These are phyloP conservation scores for Cheilinus undulatus DNA, from an alignment of 2,113 vertebrate genomes.

Conservation along the genomic window DNA sequence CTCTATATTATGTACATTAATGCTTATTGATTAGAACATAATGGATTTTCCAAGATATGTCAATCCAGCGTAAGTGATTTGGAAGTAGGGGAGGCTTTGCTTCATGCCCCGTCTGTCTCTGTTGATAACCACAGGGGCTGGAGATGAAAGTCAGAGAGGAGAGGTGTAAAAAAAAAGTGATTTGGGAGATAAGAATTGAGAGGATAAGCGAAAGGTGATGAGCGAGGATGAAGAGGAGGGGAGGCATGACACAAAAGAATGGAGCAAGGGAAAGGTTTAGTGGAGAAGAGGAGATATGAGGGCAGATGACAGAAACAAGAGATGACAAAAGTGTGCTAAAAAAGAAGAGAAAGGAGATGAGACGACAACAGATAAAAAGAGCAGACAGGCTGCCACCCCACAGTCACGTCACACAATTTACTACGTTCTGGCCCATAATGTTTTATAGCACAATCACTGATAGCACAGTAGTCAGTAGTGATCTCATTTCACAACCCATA, in stretches of 20 bases:
- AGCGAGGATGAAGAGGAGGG: conserved; percentile 34
- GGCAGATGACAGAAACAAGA: conserved; percentile 37
- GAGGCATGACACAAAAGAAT: conserved; percentile 12
- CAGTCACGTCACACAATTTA: conserved; percentile 75
- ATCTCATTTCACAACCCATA: conserved; percentile 85
- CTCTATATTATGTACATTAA: conserved; percentile 41
- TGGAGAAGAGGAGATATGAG: conserved; percentile 21
- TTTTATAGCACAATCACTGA: conserved; percentile 79
- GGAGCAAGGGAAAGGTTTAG: conserved; percentile 14
- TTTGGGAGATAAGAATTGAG: conserved; percentile 66
- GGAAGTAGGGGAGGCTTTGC: conserved; percentile 38
- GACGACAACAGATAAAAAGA: conserved; percentile 61
- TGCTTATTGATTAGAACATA: conserved; percentile 52
- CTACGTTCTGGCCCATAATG: conserved; percentile 80
- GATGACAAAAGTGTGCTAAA: conserved; percentile 34
- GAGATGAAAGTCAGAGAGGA: conserved; percentile 57
- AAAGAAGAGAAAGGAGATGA: conserved; percentile 54
- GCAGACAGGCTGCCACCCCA: conserved; percentile 69
- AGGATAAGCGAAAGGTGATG: conserved; percentile 52
- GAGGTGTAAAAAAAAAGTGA: conserved; percentile 51
- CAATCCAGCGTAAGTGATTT: conserved; percentile 47
- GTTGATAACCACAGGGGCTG: conserved; percentile 62
- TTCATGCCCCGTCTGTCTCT: conserved; percentile 56
- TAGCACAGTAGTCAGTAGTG: conserved; percentile 80
- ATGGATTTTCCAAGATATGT: conserved; percentile 51